phyloP scores from a whole-genome alignment of 2,113 vertebrate species.

The Hyaena hyaena region DNA sequence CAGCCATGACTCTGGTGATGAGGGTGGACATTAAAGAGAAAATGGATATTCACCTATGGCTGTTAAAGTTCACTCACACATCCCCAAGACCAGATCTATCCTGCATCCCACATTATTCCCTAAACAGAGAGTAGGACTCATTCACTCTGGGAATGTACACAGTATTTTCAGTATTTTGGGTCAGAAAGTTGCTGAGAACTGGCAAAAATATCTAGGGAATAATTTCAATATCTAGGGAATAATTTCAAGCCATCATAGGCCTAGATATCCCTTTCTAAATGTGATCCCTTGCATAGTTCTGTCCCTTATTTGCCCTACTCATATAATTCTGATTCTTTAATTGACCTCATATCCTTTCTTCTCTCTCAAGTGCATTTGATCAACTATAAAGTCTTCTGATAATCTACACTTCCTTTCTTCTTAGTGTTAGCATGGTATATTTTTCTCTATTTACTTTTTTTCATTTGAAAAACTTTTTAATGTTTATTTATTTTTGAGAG shows the following conservation, averaged over 20 bases:
- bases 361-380: not conserved
- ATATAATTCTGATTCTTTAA: not conserved
- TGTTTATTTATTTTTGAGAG: no score
- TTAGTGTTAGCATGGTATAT: not conserved
- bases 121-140: not conserved
- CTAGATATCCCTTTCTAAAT: not conserved
- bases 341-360: not conserved
- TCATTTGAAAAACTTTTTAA: no score
- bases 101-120: not conserved
- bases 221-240: not conserved
- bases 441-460: not conserved
- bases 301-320: not conserved
- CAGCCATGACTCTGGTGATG: not conserved
- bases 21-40: not conserved
- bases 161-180: not conserved
- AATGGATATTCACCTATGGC: not conserved
- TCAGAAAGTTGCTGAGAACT: conserved; percentile 2
- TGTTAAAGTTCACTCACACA: not conserved
- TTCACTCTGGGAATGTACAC: not conserved
- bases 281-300: not conserved
- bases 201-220: not conserved
- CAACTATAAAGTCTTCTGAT: not conserved
- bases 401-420: not conserved
- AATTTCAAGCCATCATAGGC: not conserved
- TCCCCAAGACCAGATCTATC: not conserved